A percentile compares a stretch with the other conserved stretches of the same genome.
Conservation (phyloP, 2,888 invertebrate species). For the Acrobasis suavella region DNA sequence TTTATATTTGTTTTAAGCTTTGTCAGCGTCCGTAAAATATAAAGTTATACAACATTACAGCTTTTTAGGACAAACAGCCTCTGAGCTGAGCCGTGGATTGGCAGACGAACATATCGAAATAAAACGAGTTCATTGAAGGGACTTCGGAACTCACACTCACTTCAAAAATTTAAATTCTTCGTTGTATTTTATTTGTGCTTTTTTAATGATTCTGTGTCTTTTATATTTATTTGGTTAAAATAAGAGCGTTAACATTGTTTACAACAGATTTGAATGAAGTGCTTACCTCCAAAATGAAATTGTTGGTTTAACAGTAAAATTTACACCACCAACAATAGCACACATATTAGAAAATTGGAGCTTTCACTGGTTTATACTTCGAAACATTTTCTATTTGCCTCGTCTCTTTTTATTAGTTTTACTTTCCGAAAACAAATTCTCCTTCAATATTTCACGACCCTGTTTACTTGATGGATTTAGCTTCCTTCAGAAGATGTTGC, state of each 20-base stretch:
- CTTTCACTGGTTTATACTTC: background rate
- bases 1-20: too few relatives aligned
- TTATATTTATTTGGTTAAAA: background rate
- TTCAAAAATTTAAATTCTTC: too few relatives aligned
- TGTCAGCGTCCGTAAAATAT: too few relatives aligned
- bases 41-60: too few relatives aligned
- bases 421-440: background rate
- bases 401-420: conserved; percentile 1
- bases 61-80: too few relatives aligned
- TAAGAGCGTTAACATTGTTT: conserved; percentile 2
- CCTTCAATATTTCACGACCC: conserved; percentile 1
- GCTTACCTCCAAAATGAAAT: background rate
- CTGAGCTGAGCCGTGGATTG: too few relatives aligned
- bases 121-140: too few relatives aligned
- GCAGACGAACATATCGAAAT: too few relatives aligned
- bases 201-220: too few relatives aligned
- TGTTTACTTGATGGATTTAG: conserved; percentile 2
- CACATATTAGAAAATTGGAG: background rate
- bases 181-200: too few relatives aligned
- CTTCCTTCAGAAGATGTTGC: background rate
- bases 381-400: background rate
- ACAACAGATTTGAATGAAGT: background rate
- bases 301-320: background rate
- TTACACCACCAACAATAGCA: background rate
- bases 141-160: too few relatives aligned